phyloP scores from a whole-genome alignment of 2,113 vertebrate genomes.

The Silurus glanis region DNA sequence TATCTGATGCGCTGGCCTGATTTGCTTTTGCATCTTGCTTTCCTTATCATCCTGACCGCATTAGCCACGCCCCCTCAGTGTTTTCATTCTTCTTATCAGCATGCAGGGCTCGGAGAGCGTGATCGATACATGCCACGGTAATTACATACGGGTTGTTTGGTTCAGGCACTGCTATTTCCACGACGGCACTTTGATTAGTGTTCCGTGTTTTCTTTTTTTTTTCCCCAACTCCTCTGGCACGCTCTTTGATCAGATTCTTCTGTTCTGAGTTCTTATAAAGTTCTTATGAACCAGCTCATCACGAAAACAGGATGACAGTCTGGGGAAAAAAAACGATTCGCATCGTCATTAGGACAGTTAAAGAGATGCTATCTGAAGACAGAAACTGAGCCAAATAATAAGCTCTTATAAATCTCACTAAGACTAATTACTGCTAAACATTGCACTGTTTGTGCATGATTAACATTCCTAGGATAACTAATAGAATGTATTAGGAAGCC shows the following conservation, averaged over 20 bases:
- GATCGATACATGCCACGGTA: slow-evolving; percentile 53
- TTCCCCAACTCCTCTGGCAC: background rate
- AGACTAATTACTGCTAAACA: slow-evolving; percentile 31
- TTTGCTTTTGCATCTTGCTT: background rate
- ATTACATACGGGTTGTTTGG: slow-evolving; percentile 23
- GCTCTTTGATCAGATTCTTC: slow-evolving; percentile 35
- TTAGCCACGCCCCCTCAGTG: slow-evolving; percentile 41
- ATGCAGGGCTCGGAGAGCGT: slow-evolving; percentile 16
- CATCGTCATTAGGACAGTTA: slow-evolving; percentile 28
- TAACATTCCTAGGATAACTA: slow-evolving; percentile 35
- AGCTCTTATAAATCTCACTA: slow-evolving; percentile 21
- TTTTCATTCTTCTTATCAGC: slow-evolving; percentile 46
- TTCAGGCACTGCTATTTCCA: slow-evolving; percentile 1
- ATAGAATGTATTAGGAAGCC: slow-evolving; percentile 28
- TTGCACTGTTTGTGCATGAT: slow-evolving; percentile 36
- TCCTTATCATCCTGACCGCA: background rate
- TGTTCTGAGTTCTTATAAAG: slow-evolving; percentile 34
- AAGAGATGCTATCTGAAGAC: background rate
- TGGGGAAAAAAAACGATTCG: slow-evolving; percentile 10
- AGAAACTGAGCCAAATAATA: slow-evolving; percentile 25
- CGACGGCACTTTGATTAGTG: slow-evolving; percentile 29
- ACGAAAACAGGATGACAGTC: slow-evolving; percentile 29
- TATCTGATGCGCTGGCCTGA: slow-evolving; percentile 46
- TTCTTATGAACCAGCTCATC: slow-evolving; percentile 33
- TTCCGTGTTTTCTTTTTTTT: background rate